Evolutionary conservation across 2,113 vertebrate genomes (phyloP), one percentile per base, ranked within the genome.

Genomic region (Chaenocephalus aceratus): DNA sequence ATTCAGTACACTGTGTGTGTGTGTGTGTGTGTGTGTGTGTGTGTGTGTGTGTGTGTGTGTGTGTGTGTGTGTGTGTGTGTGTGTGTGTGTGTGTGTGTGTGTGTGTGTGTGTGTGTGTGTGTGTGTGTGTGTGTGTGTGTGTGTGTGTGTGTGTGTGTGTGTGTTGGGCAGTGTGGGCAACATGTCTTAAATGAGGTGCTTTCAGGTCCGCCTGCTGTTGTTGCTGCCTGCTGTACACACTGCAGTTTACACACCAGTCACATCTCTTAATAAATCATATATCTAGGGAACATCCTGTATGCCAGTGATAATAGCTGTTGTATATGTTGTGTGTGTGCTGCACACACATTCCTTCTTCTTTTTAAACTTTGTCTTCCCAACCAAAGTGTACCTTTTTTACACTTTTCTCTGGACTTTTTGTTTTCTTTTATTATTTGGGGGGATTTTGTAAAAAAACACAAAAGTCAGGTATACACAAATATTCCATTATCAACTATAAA

Each of bases 141-240:
- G 30, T 30, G 30, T 26, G 51, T 30, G 57, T 57, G 57, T 72
- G 30, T 72, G 11, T 54, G 41, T 51, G 59, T 67, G 45, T 53
- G 58, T 4, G 1, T 21, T 21, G 21, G 21, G 48, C 56, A 76
- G 64, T 51, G 54, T n/a, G 65, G 58, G 21, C 5, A 66, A 65
- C 64, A 75, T 10, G 48, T 74, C 70, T 63, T 53, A 60, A 79
- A 49, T 52, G 60, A 78, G 49, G 48, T 61, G 67, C 10, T 56
- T 61, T 65, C 11, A 11, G 21, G 1, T 1, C 67, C 61, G 79
- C 85, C 87, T 90, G 84, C 41, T 34, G 45, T 57, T 79, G 45
- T 57, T 79, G 30, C 45, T 74, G 84, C 78, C 80, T 78, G 66
- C 46, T 14, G 16, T 45, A 46, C 61, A 58, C 21, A 11, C 36